A percentile compares a stretch with the other conserved stretches of the same genome.
These are phyloP conservation scores for Harpagus bidentatus DNA, from an alignment of 2,113 vertebrate genomes.

Conservation along the genomic window DNA sequence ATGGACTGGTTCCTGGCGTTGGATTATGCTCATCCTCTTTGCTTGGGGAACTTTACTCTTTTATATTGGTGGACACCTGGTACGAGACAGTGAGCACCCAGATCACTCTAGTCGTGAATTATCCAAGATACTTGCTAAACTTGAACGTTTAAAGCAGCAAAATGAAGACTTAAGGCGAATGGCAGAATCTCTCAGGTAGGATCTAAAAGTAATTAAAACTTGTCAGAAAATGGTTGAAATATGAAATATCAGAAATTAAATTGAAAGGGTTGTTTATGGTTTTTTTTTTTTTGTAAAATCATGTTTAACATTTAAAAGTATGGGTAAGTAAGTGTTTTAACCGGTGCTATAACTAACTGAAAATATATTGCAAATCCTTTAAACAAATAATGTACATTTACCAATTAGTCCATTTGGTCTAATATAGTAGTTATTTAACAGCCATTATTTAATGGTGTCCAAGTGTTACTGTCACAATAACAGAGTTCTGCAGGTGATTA, in stretches of 20 bases:
- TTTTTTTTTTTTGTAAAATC: background rate
- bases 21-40: conserved; percentile 98
- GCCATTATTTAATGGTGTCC: background rate
- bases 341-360: background rate
- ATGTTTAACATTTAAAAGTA: background rate
- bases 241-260: background rate
- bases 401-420: background rate
- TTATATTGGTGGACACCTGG: conserved; percentile 96
- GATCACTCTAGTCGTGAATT: conserved; percentile 95
- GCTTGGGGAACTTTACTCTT: conserved; percentile 98
- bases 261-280: background rate
- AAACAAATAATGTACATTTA: background rate
- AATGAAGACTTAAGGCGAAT: conserved; percentile 97
- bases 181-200: conserved; percentile 96
- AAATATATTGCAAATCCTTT: background rate
- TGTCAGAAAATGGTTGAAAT: background rate
- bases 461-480: background rate
- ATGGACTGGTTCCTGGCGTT: conserved; percentile 99
- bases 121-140: conserved; percentile 96
- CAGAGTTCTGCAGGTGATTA: background rate
- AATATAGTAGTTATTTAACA: background rate
- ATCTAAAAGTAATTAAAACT: background rate
- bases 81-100: conserved; percentile 93
- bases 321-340: background rate
- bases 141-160: conserved; percentile 96